These are phyloP conservation scores for Ochropleura leucogaster DNA, from an alignment of 2,888 invertebrate species.

Conservation along the genomic window DNA sequence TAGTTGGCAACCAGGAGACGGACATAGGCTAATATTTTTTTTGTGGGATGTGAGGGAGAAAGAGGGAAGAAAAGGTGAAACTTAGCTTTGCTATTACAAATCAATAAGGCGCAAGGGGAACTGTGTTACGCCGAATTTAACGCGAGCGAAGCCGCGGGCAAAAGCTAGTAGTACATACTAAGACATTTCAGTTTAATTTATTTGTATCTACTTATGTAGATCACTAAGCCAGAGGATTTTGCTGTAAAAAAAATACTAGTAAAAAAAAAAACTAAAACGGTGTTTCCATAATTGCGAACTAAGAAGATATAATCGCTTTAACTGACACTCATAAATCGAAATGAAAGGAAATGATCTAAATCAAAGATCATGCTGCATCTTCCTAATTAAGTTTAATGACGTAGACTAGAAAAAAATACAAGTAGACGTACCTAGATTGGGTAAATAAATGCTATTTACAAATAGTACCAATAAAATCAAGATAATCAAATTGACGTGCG, in stretches of 20 bases:
- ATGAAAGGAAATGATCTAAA: conserved; percentile 11
- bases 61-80: too few relatives aligned
- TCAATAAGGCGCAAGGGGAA: too few relatives aligned
- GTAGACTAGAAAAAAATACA: neutral
- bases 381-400: neutral
- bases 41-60: too few relatives aligned
- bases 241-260: neutral
- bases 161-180: too few relatives aligned
- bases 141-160: too few relatives aligned
- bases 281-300: neutral
- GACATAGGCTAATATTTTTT: too few relatives aligned
- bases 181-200: too few relatives aligned
- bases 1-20: too few relatives aligned
- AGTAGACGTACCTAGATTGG: neutral
- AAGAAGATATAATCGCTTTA: neutral
- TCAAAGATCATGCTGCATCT: conserved; percentile 3
- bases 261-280: neutral
- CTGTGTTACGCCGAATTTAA: too few relatives aligned
- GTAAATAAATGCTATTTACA: neutral
- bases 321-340: neutral
- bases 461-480: neutral
- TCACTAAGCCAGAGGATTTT: neutral
- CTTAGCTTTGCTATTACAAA: too few relatives aligned
- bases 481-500: too few relatives aligned
- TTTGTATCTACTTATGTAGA: too few relatives aligned